These are phyloP conservation scores for Pyxicephalus adspersus DNA, from an alignment of 2,113 vertebrate species.

Conservation along the genomic window DNA sequence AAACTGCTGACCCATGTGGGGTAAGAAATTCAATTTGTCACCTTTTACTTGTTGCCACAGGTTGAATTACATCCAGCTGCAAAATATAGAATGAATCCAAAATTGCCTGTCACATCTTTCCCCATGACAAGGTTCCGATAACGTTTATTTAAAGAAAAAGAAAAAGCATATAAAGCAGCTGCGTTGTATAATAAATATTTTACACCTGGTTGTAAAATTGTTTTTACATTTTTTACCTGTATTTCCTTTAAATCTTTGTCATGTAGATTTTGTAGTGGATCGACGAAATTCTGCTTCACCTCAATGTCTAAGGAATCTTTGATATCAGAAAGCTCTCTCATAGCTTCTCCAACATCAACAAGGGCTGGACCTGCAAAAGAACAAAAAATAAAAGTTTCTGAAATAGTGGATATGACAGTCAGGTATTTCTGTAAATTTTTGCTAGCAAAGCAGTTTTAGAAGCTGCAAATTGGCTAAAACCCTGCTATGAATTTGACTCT, in stretches of 20 bases:
- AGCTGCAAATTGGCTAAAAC: no score
- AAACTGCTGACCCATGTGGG: not conserved
- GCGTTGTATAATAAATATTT: no score
- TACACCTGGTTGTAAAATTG: no score
- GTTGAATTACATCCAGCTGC: slow-evolving; percentile 1
- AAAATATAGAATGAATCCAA: not conserved
- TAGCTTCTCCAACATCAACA: slow-evolving; percentile 89
- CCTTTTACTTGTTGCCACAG: not conserved
- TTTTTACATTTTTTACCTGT: slow-evolving; percentile 73
- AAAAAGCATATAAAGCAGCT: no score
- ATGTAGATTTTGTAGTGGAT: slow-evolving; percentile 94
- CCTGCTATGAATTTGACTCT: no score
- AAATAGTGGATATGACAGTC: no score
- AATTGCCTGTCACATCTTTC: no score
- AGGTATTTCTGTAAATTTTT: no score
- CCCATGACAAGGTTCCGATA: no score
- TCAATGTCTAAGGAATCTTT: slow-evolving; percentile 97
- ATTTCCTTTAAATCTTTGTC: slow-evolving; percentile 98
- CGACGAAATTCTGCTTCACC: slow-evolving; percentile 98
- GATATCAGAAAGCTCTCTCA: slow-evolving; percentile 93
- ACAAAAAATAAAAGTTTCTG: slow-evolving; percentile 23
- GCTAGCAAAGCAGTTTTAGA: no score
- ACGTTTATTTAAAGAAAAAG: no score
- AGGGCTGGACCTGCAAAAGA: slow-evolving; percentile 80
- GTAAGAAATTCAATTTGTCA: not conserved